phyloP scores from a whole-genome alignment of 2,888 invertebrate genomes.

The Cremastobaeus sp. region DNA sequence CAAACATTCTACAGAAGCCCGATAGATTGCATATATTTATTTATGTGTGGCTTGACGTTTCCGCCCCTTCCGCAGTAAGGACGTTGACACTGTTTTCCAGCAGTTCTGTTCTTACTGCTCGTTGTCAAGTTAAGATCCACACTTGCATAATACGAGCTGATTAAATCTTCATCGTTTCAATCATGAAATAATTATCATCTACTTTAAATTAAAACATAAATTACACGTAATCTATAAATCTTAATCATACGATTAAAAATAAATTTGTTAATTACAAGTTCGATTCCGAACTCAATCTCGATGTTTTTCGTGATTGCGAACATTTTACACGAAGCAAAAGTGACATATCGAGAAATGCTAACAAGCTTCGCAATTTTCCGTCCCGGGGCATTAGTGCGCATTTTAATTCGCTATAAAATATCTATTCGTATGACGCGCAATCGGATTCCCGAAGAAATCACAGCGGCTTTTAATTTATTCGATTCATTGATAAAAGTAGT shows the following conservation, averaged over 20 bases:
- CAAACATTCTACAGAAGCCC: conserved; percentile 54
- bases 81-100: conserved; percentile 67
- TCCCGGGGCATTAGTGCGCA: neutral
- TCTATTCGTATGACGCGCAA: conserved; percentile 11
- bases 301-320: neutral
- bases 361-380: conserved; percentile 8
- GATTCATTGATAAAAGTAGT: conserved; percentile 33
- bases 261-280: conserved; percentile 28
- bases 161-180: conserved; percentile 57
- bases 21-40: conserved; percentile 67
- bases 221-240: conserved; percentile 18
- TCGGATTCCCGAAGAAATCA: conserved; percentile 7
- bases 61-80: conserved; percentile 70
- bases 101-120: conserved; percentile 63
- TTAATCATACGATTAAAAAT: conserved; percentile 13
- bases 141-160: conserved; percentile 55
- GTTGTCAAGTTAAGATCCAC: conserved; percentile 44
- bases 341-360: conserved; percentile 24
- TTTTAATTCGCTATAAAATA: conserved; percentile 26
- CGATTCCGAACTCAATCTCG: neutral
- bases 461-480: conserved; percentile 22
- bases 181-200: conserved; percentile 36
- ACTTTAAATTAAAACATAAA: conserved; percentile 26
- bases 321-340: conserved; percentile 4
- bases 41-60: conserved; percentile 69